A percentile compares a stretch with the other conserved stretches of the same genome.
phyloP scores from a whole-genome alignment of 2,888 invertebrate species.

The Cheilosia vernalis region DNA sequence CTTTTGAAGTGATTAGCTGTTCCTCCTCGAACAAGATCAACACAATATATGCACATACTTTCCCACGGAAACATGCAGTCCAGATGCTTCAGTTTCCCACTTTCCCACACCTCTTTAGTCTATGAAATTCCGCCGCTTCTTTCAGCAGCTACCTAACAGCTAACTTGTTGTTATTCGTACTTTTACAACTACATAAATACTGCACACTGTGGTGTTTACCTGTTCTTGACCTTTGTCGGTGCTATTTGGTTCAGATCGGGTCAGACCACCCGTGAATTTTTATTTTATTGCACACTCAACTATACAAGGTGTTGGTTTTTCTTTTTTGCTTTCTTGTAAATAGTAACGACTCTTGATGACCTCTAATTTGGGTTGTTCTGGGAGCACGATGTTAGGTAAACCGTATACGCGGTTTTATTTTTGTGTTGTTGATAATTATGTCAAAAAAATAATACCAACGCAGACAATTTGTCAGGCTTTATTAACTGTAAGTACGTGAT shows the following conservation, averaged over 20 bases:
- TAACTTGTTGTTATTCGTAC: neutral
- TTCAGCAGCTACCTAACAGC: constrained; percentile 5
- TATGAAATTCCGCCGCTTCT: neutral
- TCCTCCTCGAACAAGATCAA: too few species aligned
- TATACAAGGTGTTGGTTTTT: constrained; percentile 46
- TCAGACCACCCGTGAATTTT: constrained; percentile 55
- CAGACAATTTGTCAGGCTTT: constrained; percentile 2
- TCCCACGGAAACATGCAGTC: constrained; percentile 12
- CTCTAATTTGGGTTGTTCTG: constrained; percentile 10
- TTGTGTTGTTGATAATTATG: constrained; percentile 11
- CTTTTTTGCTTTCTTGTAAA: constrained; percentile 54
- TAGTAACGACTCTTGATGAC: constrained; percentile 46
- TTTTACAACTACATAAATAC: neutral
- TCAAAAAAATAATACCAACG: constrained; percentile 8
- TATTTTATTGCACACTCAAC: constrained; percentile 32
- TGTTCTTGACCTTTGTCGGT: constrained; percentile 59
- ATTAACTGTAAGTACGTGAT: constrained; percentile 17
- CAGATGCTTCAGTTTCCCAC: constrained; percentile 1
- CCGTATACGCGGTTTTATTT: neutral
- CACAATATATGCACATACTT: neutral
- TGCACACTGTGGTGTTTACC: constrained; percentile 33
- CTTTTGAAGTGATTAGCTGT: too few species aligned
- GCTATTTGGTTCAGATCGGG: constrained; percentile 29
- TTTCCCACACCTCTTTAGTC: constrained; percentile 19
- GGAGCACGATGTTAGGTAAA: constrained; percentile 1